phyloP scores from a whole-genome alignment of 2,113 vertebrate species.

The Manacus vitellinus region DNA sequence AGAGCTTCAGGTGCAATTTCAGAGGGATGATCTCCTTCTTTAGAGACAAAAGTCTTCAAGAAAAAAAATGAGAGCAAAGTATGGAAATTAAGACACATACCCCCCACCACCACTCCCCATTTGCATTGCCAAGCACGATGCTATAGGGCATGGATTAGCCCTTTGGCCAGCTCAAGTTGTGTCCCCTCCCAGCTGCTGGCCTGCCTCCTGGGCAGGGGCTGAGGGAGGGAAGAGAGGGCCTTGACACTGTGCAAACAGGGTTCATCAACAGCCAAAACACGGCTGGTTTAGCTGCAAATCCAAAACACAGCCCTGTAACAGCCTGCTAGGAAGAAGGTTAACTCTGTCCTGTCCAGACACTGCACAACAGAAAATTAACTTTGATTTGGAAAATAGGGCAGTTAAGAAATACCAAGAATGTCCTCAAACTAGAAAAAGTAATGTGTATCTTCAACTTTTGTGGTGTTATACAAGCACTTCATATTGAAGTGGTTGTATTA shows the following conservation, averaged over 20 bases:
- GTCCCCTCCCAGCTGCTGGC: rapidly evolving
- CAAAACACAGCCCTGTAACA: not conserved
- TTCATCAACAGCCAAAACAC: not conserved
- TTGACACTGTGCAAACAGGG: not conserved
- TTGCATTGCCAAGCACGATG: not conserved
- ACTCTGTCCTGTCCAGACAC: not conserved
- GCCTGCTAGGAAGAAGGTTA: not conserved
- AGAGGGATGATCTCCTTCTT: not conserved
- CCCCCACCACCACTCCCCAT: not conserved
- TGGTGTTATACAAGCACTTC: not conserved
- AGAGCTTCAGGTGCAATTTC: not conserved
- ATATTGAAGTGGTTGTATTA: not conserved
- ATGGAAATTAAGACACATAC: not conserved
- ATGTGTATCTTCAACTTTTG: not conserved
- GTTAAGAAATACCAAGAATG: not conserved
- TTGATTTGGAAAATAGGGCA: not conserved
- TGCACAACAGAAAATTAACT: not conserved
- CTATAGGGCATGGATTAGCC: not conserved
- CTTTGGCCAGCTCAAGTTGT: too few relatives aligned
- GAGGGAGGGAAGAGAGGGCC: not conserved
- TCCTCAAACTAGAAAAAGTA: not conserved
- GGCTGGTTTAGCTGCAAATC: not conserved
- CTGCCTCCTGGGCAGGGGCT: too few relatives aligned
- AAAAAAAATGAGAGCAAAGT: not conserved
- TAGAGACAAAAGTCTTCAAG: not conserved